Evolutionary conservation across 2,797 vertebrate genomes (phyloP).

Genomic region (Sciaenops ocellatus): DNA sequence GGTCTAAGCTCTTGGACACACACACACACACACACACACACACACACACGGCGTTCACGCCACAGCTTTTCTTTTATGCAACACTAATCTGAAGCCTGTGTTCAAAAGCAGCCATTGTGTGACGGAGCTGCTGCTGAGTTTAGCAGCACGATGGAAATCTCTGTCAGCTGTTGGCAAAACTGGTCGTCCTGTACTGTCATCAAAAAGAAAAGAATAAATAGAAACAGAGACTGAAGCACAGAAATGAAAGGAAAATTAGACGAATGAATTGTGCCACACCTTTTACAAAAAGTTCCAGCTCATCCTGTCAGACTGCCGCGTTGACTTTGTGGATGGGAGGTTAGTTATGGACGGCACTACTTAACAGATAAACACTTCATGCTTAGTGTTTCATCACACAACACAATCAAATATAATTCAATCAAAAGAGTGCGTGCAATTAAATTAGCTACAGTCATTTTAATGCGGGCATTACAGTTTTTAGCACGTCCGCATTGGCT

Average conservation of each 20-base stretch:
- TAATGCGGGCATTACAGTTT: too few species aligned
- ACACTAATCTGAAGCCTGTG: constrained; percentile 38
- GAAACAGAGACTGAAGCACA: background rate
- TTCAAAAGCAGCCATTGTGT: constrained; percentile 36
- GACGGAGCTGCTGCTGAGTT: constrained; percentile 16
- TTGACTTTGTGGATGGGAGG: background rate
- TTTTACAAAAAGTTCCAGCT: background rate
- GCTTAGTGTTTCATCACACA: too few species aligned
- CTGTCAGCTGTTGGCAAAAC: background rate
- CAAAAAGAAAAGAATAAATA: background rate
- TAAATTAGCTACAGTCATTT: too few species aligned
- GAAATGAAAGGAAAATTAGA: background rate
- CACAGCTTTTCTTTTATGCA: constrained; percentile 44
- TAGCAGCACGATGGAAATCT: background rate
- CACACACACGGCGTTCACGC: constrained; percentile 12
- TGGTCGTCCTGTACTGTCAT: background rate
- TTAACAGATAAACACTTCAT: too few species aligned
- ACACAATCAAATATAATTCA: too few species aligned
- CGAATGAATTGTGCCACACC: background rate
- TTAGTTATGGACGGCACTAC: too few species aligned
- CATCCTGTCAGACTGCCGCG: background rate
- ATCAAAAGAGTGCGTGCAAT: too few species aligned
- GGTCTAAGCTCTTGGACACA: constrained; percentile 27
- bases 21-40: background rate
- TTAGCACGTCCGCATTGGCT: too few species aligned